Evolutionary conservation across 1,140 invertebrate genomes (phyloP), one percentile per base, ranked within the genome.

Genomic region (Ceratina calcarata): DNA sequence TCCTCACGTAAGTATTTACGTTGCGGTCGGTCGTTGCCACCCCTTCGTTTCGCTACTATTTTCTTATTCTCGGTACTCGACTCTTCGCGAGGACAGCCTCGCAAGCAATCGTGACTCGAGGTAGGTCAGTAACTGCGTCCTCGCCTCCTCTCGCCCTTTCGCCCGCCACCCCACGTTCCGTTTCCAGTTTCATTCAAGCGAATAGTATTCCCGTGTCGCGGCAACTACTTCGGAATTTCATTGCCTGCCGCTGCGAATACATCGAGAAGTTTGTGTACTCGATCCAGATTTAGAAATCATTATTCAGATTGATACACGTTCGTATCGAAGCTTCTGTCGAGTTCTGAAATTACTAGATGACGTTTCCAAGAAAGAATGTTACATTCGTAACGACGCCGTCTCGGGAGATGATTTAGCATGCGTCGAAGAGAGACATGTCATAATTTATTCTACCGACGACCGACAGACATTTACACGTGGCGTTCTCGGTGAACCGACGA

Each of bases 111-210:
- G 57, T 65, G 66, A 75, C 69, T 60, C 37, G 60, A 70, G 80
- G 51, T 78, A 82, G 81, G 80, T 83, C 80, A 77, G 80, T 57
- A 82, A 83, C 73, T 67, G 24, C 68, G 32, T 10, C 66, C 64
- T 24, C 65, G 57, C 66, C 61, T n/a, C 53, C 58, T 66, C 24
- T 22, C 22, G 10, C 15, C n/a, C 3, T 27, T 37, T 10, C 6
- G 15, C 16, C 15, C 51, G 6, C 18, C 24, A 27, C 16, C 3
- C 32, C 1, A 16, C 18, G 3, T 57, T 32, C 24, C 4, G 53
- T n/a, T 58, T 12, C 68, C 22, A 37, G 27, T 45, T 58, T 60
- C 69, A 71, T 71, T 71, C 69, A 58, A 22, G 1, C 18, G n/a
- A 22, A 27, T 45, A 15, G 27, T 13, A 13, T 18, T 71, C 13